Conservation (phyloP, 23 tunicate species). For the Halocynthia aurantium region DNA sequence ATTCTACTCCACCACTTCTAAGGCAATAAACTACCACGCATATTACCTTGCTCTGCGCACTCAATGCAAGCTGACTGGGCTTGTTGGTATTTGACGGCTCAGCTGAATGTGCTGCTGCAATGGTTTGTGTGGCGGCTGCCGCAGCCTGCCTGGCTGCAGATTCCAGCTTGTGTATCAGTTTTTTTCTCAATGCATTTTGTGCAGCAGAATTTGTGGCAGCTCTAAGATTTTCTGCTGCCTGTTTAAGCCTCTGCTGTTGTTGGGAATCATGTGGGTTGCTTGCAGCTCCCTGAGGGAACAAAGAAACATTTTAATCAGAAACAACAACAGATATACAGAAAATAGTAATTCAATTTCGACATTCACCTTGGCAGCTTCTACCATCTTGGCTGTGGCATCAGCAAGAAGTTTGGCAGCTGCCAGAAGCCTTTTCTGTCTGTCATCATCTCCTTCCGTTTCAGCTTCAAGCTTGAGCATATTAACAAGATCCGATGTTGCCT, state of each 20-base stretch:
- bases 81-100: constrained; percentile 84
- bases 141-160: constrained; percentile 86
- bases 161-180: constrained; percentile 66
- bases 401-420: constrained; percentile 87
- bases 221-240: constrained; percentile 87
- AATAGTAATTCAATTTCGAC: neutral
- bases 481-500: constrained; percentile 91
- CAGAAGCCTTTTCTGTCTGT: constrained; percentile 58
- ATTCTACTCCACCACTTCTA: neutral
- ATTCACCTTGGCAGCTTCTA: constrained; percentile 95
- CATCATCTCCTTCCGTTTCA: constrained; percentile 72
- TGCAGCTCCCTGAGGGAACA: constrained; percentile 78
- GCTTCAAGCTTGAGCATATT: constrained; percentile 86
- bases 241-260: constrained; percentile 81
- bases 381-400: constrained; percentile 96
- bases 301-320: neutral
- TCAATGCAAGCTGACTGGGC: constrained; percentile 72
- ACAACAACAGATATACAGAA: neutral
- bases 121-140: constrained; percentile 84
- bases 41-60: constrained; percentile 76
- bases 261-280: constrained; percentile 91
- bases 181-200: constrained; percentile 79
- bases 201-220: constrained; percentile 91
- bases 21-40: neutral
- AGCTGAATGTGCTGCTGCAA: constrained; percentile 87